Percentiles rank a stretch among this genome's conserved stretches.
These are phyloP conservation scores for Leptobrachium leishanense DNA, from an alignment of 2,113 vertebrate species.

Conservation along the genomic window DNA sequence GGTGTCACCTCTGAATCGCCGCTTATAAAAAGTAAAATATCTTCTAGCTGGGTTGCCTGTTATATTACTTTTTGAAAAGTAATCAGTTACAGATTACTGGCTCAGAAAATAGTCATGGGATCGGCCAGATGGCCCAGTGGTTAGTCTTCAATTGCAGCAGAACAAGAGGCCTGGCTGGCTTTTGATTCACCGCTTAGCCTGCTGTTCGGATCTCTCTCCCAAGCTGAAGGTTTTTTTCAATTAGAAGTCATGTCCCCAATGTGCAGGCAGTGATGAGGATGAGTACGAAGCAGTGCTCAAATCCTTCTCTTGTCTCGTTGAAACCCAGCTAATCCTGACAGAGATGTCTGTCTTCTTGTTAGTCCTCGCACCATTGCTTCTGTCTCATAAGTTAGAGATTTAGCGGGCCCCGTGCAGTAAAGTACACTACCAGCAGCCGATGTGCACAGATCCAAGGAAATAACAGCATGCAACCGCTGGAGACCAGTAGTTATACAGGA, in stretches of 20 bases:
- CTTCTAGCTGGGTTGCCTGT: slow-evolving; percentile 34
- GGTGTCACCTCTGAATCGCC: slow-evolving; percentile 17
- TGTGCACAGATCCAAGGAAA: background rate
- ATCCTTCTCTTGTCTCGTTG: slow-evolving; percentile 41
- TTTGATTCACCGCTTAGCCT: slow-evolving; percentile 49
- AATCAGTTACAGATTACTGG: slow-evolving; percentile 51
- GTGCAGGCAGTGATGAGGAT: slow-evolving; percentile 39
- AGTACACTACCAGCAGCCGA: background rate
- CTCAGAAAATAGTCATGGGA: slow-evolving; percentile 50
- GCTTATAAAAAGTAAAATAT: slow-evolving; percentile 47
- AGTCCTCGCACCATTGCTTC: background rate
- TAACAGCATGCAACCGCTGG: background rate
- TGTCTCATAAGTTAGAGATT: background rate
- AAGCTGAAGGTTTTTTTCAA: slow-evolving; percentile 25
- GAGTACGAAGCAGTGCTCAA: slow-evolving; percentile 32
- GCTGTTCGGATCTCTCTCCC: slow-evolving; percentile 39
- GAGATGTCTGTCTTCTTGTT: slow-evolving; percentile 35
- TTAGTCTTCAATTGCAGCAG: slow-evolving; percentile 48
- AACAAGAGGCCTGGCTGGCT: slow-evolving; percentile 47
- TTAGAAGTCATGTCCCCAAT: slow-evolving; percentile 45
- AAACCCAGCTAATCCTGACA: slow-evolving; percentile 38
- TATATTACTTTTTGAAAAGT: slow-evolving; percentile 48
- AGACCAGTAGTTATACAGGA: background rate
- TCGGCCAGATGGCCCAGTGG: slow-evolving; percentile 48
- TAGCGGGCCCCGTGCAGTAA: background rate